These are phyloP conservation scores for Ceriagrion tenellum DNA, from an alignment of 2,888 invertebrate genomes.

Conservation along the genomic window DNA sequence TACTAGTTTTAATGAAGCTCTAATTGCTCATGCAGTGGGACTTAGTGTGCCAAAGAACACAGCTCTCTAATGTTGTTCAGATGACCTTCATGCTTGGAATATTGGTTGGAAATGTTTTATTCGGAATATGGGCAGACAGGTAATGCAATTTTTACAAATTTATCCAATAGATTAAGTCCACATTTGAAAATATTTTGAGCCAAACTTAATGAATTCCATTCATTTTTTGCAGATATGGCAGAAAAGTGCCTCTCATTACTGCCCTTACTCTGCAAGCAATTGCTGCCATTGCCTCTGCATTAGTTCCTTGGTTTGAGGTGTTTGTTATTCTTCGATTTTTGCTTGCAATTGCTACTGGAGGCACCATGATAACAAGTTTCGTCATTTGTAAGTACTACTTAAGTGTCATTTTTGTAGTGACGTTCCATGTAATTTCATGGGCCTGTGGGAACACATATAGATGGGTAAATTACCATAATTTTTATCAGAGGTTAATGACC, in stretches of 20 bases:
- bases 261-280: slow-evolving; percentile 88
- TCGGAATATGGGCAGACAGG: slow-evolving; percentile 89
- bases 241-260: slow-evolving; percentile 86
- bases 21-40: slow-evolving; percentile 82
- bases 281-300: slow-evolving; percentile 85
- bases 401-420: no score
- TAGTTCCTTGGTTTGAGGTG: slow-evolving; percentile 85
- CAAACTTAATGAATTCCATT: neutral
- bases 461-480: no score
- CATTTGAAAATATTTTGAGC: neutral
- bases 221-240: slow-evolving; percentile 83
- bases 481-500: no score
- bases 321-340: slow-evolving; percentile 86
- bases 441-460: no score
- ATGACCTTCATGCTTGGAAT: slow-evolving; percentile 89
- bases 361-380: slow-evolving; percentile 89
- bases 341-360: slow-evolving; percentile 88
- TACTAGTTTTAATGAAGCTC: neutral
- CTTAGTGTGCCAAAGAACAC: slow-evolving; percentile 84
- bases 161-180: neutral
- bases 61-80: slow-evolving; percentile 87
- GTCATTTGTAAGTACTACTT: slow-evolving; percentile 83
- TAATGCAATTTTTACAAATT: slow-evolving; percentile 80
- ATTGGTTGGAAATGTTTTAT: slow-evolving; percentile 86
- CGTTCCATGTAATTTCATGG: no score